These are phyloP conservation scores for Cynodonichthys magdalenae DNA, from an alignment of 2,797 vertebrate genomes.

Conservation along the genomic window DNA sequence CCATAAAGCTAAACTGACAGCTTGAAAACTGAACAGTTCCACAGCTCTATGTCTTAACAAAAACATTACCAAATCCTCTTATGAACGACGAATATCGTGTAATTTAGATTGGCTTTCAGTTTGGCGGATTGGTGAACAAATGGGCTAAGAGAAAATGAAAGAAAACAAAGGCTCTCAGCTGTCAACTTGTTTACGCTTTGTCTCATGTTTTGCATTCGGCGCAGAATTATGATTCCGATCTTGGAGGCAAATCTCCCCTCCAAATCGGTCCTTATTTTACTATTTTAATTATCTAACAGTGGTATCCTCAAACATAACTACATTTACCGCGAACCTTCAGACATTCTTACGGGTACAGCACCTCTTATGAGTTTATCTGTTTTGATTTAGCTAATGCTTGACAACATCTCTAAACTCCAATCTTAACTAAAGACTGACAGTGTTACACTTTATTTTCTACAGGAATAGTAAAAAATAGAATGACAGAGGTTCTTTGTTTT, in stretches of 20 bases:
- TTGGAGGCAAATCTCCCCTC: neutral
- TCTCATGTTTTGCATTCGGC: slow-evolving; percentile 3
- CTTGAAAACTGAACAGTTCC: slow-evolving; percentile 43
- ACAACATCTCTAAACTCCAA: neutral
- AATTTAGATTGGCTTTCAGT: neutral
- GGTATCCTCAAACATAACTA: neutral
- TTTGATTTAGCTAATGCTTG: neutral
- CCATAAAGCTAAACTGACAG: slow-evolving; percentile 66
- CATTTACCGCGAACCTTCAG: neutral
- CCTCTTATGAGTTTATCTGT: neutral
- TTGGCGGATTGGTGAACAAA: neutral
- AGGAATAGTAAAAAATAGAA: too few species aligned
- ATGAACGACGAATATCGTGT: neutral
- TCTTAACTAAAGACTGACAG: neutral
- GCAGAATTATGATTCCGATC: neutral
- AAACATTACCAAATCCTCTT: rapidly evolving
- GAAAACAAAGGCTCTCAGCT: neutral
- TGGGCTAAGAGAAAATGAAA: neutral
- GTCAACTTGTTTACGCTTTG: slow-evolving; percentile 53
- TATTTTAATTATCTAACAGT: neutral
- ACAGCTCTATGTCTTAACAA: neutral
- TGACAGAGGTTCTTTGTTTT: neutral
- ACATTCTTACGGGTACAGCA: neutral
- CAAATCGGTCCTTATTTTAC: neutral
- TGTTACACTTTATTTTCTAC: too few species aligned